phyloP scores from a whole-genome alignment of 2,113 vertebrate species.

The Ctenomys sociabilis region DNA sequence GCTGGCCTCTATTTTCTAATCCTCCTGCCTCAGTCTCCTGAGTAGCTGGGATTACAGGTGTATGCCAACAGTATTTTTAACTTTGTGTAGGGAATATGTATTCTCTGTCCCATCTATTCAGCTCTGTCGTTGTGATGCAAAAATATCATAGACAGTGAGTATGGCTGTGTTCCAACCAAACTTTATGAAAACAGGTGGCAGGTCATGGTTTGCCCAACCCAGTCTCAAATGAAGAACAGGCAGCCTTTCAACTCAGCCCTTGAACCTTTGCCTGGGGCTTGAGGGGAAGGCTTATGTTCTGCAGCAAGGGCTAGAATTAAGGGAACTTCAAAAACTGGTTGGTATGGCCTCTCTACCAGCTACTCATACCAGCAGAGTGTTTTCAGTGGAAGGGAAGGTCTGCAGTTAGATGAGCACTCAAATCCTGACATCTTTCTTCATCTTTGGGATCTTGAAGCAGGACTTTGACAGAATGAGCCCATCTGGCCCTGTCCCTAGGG shows the following conservation, averaged over 20 bases:
- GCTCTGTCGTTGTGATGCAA: background rate
- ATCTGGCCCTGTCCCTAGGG: background rate
- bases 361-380: background rate
- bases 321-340: background rate
- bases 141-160: background rate
- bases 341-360: background rate
- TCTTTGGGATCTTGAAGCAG: background rate
- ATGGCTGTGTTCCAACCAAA: background rate
- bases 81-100: background rate
- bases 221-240: background rate
- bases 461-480: background rate
- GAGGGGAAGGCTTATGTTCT: background rate
- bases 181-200: slow-evolving; percentile 9
- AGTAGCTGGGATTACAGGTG: background rate
- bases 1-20: background rate
- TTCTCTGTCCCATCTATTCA: slow-evolving; percentile 8
- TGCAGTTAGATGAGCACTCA: slow-evolving; percentile 39
- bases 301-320: slow-evolving; percentile 20
- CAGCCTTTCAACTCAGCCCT: background rate
- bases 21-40: background rate
- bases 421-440: background rate
- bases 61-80: background rate
- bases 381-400: background rate
- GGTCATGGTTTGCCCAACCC: background rate
- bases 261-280: background rate